Percentiles rank a stretch among this genome's conserved stretches.
These are phyloP conservation scores for Laterallus jamaicensis DNA, from an alignment of 2,113 vertebrate genomes.

Conservation along the genomic window DNA sequence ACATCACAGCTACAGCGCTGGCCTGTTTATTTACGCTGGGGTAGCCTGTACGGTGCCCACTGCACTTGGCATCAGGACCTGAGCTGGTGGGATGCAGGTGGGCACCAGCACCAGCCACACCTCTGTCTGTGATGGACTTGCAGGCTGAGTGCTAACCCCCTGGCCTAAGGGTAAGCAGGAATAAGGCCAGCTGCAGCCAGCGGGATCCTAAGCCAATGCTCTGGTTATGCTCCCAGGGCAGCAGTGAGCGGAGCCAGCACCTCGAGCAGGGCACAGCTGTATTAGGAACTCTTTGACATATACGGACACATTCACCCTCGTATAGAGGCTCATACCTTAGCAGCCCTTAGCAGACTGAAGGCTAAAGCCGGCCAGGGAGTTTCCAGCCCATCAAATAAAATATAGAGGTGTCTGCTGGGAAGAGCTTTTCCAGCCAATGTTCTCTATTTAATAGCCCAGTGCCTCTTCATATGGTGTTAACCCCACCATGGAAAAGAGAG, in stretches of 20 bases:
- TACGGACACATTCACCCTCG: neutral
- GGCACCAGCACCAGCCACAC: neutral
- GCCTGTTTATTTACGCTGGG: neutral
- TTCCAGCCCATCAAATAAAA: constrained; percentile 42
- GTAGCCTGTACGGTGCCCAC: neutral
- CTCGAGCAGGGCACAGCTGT: neutral
- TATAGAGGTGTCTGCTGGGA: neutral
- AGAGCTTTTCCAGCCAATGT: neutral
- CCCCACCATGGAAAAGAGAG: neutral
- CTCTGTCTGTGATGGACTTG: accelerated
- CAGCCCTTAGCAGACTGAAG: neutral
- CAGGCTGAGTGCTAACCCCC: neutral
- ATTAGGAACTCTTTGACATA: neutral
- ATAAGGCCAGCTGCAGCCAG: neutral
- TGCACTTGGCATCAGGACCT: accelerated
- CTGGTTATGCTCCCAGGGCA: neutral
- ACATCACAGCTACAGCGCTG: neutral
- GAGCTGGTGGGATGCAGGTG: neutral
- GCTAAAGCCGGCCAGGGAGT: constrained; percentile 10
- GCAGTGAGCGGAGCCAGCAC: neutral
- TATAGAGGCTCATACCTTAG: neutral
- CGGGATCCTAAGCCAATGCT: neutral
- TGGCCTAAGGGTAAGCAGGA: neutral
- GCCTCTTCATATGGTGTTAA: neutral
- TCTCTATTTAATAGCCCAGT: constrained; percentile 7